phyloP scores from a whole-genome alignment of 2,797 vertebrate genomes.

The Aphelocoma californica region DNA sequence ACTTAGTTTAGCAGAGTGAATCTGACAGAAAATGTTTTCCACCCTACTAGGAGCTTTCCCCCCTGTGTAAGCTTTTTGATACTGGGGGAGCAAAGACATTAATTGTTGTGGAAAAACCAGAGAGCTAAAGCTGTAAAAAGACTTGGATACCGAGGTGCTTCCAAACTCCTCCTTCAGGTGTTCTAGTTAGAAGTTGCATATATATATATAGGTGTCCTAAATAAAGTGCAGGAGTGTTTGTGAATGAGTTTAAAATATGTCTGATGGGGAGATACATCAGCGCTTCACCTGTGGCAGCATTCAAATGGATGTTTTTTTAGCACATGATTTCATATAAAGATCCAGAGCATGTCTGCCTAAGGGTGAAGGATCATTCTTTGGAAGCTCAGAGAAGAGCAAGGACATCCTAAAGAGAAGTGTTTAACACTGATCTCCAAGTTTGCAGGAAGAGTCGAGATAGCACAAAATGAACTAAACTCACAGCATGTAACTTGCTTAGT shows the following conservation, averaged over 20 bases:
- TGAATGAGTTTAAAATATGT: background rate
- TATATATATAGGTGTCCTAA: background rate
- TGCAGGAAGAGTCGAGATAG: background rate
- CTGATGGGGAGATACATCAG: background rate
- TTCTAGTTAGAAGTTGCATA: background rate
- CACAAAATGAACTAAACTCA: background rate
- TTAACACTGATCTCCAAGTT: background rate
- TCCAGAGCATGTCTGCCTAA: background rate
- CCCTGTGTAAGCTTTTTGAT: background rate
- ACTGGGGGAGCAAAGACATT: background rate
- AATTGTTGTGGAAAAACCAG: background rate
- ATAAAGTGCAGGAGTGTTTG: background rate
- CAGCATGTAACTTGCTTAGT: background rate
- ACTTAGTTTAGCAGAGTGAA: background rate
- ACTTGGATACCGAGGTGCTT: background rate
- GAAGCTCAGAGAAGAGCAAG: background rate
- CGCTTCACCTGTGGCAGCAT: background rate
- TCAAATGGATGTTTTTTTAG: background rate
- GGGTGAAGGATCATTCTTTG: background rate
- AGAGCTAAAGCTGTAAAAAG: background rate
- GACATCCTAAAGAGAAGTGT: background rate
- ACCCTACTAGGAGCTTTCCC: background rate
- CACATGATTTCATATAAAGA: background rate
- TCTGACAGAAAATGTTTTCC: background rate
- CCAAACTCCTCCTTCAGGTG: background rate